Evolutionary conservation across 1,140 invertebrate species (phyloP).

Genomic region (Leptonema lineaticorne): DNA sequence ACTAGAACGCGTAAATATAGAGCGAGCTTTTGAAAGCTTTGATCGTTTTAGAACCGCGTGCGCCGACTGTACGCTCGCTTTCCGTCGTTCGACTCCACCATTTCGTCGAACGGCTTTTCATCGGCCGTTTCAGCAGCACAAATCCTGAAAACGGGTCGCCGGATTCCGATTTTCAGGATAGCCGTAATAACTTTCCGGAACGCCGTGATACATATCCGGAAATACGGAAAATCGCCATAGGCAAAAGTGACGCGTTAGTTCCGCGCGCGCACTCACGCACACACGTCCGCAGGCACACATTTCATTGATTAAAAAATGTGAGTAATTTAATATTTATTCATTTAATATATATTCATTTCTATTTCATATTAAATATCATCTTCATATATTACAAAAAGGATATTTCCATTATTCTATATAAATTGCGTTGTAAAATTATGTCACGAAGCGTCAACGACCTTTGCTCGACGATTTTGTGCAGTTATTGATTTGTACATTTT

Average conservation of each 20-base stretch:
- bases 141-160: neutral
- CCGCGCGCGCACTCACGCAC: neutral
- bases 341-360: too few relatives aligned
- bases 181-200: neutral
- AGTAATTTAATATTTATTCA: too few relatives aligned
- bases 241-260: neutral
- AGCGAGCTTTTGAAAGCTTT: slow-evolving; percentile 16
- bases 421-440: neutral
- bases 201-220: neutral
- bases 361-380: too few relatives aligned
- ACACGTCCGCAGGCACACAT: neutral
- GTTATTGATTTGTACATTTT: slow-evolving; percentile 6
- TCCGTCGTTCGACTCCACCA: slow-evolving; percentile 29
- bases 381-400: neutral
- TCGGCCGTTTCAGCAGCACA: slow-evolving; percentile 11
- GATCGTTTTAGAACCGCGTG: neutral
- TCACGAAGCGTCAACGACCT: slow-evolving; percentile 3
- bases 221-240: neutral
- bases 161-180: neutral
- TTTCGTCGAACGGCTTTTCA: slow-evolving; percentile 23
- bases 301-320: slow-evolving; percentile 27
- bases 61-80: slow-evolving; percentile 27
- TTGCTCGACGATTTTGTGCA: slow-evolving; percentile 1
- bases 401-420: neutral
- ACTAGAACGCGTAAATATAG: too few relatives aligned